phyloP scores from a whole-genome alignment of 2,113 vertebrate genomes.

The Percopsis transmontana region DNA sequence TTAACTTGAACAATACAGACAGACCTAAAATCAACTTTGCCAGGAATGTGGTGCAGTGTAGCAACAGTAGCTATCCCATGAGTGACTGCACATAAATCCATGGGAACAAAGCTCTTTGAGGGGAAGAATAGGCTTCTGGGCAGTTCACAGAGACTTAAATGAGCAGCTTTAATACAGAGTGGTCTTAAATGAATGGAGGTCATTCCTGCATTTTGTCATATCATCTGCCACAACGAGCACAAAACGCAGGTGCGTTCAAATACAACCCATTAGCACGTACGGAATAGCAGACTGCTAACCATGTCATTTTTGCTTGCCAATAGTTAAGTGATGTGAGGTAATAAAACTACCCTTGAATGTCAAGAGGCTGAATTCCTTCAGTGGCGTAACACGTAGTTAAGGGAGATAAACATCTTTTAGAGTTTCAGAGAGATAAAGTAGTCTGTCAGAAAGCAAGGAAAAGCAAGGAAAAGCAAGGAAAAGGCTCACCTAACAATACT shows the following conservation, averaged over 20 bases:
- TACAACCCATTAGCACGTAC: not conserved
- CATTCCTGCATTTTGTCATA: not conserved
- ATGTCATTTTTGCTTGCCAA: not conserved
- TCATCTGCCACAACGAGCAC: conserved; percentile 2
- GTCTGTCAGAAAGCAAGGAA: not conserved
- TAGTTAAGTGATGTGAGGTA: not conserved
- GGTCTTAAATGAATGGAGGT: conserved; percentile 3
- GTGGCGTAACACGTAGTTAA: not conserved
- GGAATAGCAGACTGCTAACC: not conserved
- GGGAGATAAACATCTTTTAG: not conserved
- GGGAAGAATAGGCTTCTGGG: conserved; percentile 4
- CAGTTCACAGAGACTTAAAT: conserved; percentile 4
- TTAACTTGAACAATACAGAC: too few species aligned
- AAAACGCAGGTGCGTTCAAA: not conserved
- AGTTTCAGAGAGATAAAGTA: not conserved
- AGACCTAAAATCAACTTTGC: not conserved
- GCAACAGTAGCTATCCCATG: conserved; percentile 14
- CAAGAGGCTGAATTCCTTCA: not conserved
- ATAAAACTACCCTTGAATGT: not conserved
- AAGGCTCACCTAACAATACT: not conserved
- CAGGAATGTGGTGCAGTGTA: not conserved
- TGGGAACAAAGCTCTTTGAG: conserved; percentile 26
- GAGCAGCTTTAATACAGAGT: not conserved
- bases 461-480: not conserved
- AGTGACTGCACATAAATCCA: conserved; percentile 41